Percentiles rank a stretch among this genome's conserved stretches.
These are phyloP conservation scores for Cettia cetti DNA, from an alignment of 2,113 vertebrate genomes.

Conservation along the genomic window DNA sequence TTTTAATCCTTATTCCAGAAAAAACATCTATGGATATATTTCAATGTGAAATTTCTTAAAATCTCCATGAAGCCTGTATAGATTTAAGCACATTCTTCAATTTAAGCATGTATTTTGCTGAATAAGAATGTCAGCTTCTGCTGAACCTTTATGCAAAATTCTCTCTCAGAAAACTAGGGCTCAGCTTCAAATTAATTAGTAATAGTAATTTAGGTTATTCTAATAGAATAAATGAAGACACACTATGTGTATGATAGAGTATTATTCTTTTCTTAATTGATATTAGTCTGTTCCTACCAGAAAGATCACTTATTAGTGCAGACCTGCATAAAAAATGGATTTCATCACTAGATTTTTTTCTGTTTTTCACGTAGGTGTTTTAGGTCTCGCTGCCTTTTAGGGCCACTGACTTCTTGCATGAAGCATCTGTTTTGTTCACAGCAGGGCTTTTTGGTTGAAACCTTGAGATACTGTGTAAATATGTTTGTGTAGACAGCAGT, in stretches of 20 bases:
- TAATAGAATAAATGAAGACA: not conserved
- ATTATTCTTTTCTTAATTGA: conserved; percentile 19
- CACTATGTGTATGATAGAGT: not conserved
- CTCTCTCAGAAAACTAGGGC: not conserved
- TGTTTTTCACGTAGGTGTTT: not conserved
- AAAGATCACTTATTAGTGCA: not conserved
- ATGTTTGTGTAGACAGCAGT: not conserved
- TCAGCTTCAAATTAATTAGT: conserved; percentile 28
- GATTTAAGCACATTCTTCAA: not conserved
- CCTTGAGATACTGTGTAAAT: not conserved
- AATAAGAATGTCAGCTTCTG: not conserved
- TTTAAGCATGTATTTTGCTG: not conserved
- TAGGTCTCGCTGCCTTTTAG: not conserved
- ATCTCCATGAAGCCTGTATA: not conserved
- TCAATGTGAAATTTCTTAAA: not conserved
- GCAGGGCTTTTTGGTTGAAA: not conserved
- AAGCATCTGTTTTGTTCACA: not conserved
- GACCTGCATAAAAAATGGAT: not conserved
- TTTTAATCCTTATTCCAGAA: not conserved
- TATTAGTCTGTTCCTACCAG: not conserved
- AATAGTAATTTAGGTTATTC: not conserved
- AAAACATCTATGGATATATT: not conserved
- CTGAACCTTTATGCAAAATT: not conserved
- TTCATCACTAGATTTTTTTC: not conserved
- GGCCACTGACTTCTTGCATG: not conserved